Evolutionary conservation across 1,140 invertebrate genomes (phyloP).

Genomic region (Wasmannia auropunctata): DNA sequence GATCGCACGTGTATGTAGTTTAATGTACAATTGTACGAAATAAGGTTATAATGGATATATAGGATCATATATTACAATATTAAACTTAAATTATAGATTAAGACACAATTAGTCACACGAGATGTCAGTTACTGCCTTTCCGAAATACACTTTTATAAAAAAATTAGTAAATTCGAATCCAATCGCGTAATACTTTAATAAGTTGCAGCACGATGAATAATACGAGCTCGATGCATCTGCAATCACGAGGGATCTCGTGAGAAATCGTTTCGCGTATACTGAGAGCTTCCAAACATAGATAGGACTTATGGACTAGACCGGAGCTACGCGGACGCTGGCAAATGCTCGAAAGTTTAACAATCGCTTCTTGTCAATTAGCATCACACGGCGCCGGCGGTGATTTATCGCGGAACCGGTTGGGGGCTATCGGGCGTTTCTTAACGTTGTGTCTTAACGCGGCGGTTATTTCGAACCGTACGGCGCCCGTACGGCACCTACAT

Average conservation of each 20-base stretch:
- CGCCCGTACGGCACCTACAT: not conserved
- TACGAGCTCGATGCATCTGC: not conserved
- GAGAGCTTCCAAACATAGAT: slow-evolving; percentile 28
- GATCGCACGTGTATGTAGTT: not conserved
- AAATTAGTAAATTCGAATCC: not conserved
- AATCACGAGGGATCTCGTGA: not conserved
- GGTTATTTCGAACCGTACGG: slow-evolving; percentile 44
- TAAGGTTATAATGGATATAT: not conserved
- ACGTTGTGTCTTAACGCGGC: slow-evolving; percentile 14
- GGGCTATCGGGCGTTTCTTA: slow-evolving; percentile 15
- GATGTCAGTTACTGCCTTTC: not conserved
- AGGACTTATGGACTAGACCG: not conserved
- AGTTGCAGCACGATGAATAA: not conserved
- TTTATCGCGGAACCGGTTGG: slow-evolving; percentile 53
- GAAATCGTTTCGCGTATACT: not conserved
- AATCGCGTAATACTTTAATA: not conserved
- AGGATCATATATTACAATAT: not conserved
- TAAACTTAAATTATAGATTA: not conserved
- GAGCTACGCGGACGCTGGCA: not conserved
- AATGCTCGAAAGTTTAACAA: slow-evolving; percentile 54
- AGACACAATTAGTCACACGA: too few relatives aligned
- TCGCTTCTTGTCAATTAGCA: slow-evolving; percentile 57
- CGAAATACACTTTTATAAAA: not conserved
- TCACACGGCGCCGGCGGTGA: slow-evolving; percentile 33
- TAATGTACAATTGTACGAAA: not conserved